Base-by-base conservation (phyloP, 2,888 invertebrate genomes). In the Dryococelus australis region DNA sequence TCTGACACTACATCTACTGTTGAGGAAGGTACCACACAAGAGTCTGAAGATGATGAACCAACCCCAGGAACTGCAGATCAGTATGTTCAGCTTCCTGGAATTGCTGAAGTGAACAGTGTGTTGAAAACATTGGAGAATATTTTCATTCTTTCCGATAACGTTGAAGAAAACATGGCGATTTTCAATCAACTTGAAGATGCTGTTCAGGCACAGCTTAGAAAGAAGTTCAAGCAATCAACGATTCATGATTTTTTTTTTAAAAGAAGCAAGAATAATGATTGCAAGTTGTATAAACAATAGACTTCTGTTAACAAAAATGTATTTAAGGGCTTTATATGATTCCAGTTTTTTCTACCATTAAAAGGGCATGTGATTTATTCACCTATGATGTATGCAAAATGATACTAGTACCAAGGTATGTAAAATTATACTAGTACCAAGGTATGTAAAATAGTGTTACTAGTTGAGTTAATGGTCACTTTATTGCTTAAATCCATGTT, bases 151-250 rank as follows among this genome's bases (percentile, higher is more conserved):
- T 65, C 65, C 24, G 65, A 65, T 20, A 20, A 65, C 16, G 24
- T 65, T 16, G 20, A 65, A 20, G 20, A 65, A 65, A 65, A 20
- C 20, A 65, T n/a, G n/a, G n/a, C n/a, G n/a, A n/a, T n/a, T n/a
- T n/a, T n/a, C n/a, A n/a, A n/a, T n/a, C n/a, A n/a, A 16, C 65
- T 65, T 65, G 65, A 65, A 65, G 20, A 20, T 12, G 65, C 65
- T 20, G 65, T 65, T 24, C 20, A 65, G 65, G 65, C 65, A 9
- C 10, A 65, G 65, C 65, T 83, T 24, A 43, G 20, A n/a, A 83
- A 43, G 24, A 83, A n/a, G 79, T 43, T 9, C 84, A 8, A 81
- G 84, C 28, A 86, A n/a, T n/a, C n/a, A n/a, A n/a, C n/a, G n/a
- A n/a, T n/a, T n/a, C n/a, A n/a, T n/a, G n/a, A n/a, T n/a, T n/a